A percentile compares a stretch with the other conserved stretches of the same genome.
Evolutionary conservation across 1,140 invertebrate genomes (phyloP).

Genomic region (Drosophila mayri): DNA sequence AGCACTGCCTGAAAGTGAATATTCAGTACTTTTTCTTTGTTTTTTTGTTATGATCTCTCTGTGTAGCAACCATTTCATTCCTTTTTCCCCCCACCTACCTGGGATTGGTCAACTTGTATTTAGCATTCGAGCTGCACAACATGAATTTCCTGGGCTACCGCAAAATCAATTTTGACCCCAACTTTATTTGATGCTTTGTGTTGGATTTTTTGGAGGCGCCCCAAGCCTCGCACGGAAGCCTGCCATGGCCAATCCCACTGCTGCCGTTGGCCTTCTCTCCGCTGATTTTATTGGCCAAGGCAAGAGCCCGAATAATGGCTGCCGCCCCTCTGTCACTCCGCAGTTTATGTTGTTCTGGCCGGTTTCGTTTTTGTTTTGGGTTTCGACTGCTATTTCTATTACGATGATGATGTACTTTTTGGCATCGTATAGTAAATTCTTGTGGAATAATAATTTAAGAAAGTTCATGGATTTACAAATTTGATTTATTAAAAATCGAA

Average conservation of each 20-base stretch:
- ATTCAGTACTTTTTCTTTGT: neutral
- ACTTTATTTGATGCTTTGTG: constrained; percentile 51
- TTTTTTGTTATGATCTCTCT: neutral
- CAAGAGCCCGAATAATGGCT: constrained; percentile 62
- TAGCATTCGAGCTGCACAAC: constrained; percentile 53
- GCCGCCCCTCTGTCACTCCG: constrained; percentile 6
- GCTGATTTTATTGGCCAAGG: constrained; percentile 71
- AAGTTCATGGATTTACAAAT: neutral
- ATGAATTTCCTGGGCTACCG: constrained; percentile 70
- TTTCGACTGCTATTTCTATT: constrained; percentile 26
- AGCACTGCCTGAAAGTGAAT: neutral
- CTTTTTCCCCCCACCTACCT: neutral
- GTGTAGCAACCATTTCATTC: neutral
- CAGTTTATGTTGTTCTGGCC: constrained; percentile 10
- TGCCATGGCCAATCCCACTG: constrained; percentile 43
- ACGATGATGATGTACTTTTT: constrained; percentile 3
- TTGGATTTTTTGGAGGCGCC: constrained; percentile 32
- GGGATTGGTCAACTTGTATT: constrained; percentile 43
- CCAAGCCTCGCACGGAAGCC: constrained; percentile 24
- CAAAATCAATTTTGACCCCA: constrained; percentile 74
- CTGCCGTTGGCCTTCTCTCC: constrained; percentile 66
- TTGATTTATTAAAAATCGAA: neutral
- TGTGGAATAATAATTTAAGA: neutral
- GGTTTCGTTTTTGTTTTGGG: constrained; percentile 8
- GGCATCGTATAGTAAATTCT: neutral